Percentiles rank a stretch among this genome's conserved stretches.
phyloP scores from a whole-genome alignment of 2,113 vertebrate genomes.

The Lagenorhynchus albirostris region DNA sequence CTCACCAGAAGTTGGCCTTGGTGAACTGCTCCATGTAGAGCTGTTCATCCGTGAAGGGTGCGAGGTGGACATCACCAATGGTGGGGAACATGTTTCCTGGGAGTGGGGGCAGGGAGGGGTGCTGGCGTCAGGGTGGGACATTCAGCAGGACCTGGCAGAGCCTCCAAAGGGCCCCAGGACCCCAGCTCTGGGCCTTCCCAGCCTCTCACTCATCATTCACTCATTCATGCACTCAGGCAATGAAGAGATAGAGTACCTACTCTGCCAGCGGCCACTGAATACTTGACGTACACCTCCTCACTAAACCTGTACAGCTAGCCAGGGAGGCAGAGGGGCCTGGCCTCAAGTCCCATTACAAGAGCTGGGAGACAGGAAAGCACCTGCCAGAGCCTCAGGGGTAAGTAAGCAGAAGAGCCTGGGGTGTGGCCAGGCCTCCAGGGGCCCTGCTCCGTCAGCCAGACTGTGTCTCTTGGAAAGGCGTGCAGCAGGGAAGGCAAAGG shows the following conservation, averaged over 20 bases:
- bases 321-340: background rate
- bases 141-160: background rate
- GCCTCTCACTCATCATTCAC: background rate
- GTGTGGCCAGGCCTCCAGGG: background rate
- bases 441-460: background rate
- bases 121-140: conserved; percentile 2
- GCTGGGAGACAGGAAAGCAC: background rate
- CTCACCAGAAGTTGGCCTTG: conserved; percentile 98
- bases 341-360: background rate
- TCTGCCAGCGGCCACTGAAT: background rate
- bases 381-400: background rate
- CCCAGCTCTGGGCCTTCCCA: background rate
- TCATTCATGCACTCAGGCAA: background rate
- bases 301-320: background rate
- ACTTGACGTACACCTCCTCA: background rate
- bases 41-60: conserved; percentile 97
- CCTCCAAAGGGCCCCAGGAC: background rate
- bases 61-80: conserved; percentile 95
- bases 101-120: background rate
- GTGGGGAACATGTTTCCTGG: conserved; percentile 98
- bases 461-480: rapidly evolving
- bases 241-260: background rate
- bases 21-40: conserved; percentile 99
- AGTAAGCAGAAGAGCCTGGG: background rate
- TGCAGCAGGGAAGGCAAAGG: background rate